A percentile compares a stretch with the other conserved stretches of the same genome.
These are phyloP conservation scores for Parapristionchus giblindavisi DNA, from an alignment of 2,888 invertebrate species.

Conservation along the genomic window DNA sequence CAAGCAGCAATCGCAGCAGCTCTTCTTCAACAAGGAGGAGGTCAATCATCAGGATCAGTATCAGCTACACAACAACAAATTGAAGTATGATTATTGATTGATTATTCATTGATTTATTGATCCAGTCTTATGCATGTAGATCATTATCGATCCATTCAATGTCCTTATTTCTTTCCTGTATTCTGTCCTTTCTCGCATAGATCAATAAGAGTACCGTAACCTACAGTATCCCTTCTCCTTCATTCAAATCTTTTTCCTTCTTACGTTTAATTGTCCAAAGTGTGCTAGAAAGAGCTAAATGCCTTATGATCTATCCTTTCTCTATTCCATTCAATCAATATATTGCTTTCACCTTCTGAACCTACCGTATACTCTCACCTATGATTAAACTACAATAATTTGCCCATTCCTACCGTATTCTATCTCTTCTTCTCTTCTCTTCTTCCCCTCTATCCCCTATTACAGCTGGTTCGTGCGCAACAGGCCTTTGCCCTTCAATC, in stretches of 20 bases:
- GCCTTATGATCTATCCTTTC: constrained; percentile 21
- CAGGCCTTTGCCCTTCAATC: constrained; percentile 14
- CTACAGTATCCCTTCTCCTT: constrained; percentile 13
- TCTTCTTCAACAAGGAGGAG: constrained; percentile 22
- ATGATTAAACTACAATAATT: background rate
- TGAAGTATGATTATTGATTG: constrained; percentile 13
- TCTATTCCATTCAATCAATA: constrained; percentile 6
- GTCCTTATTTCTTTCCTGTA: background rate
- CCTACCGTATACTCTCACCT: constrained; percentile 10
- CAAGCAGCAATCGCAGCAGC: constrained; percentile 22
- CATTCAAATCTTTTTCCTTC: background rate
- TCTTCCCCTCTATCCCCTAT: constrained; percentile 20
- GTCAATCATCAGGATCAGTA: background rate
- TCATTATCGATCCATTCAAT: too few relatives aligned
- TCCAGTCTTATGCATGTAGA: too few relatives aligned
- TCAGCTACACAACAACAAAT: constrained; percentile 23
- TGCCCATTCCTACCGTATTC: background rate
- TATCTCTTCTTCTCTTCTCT: background rate
- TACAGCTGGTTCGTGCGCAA: constrained; percentile 30
- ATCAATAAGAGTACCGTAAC: background rate
- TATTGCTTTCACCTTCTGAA: background rate
- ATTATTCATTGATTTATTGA: too few relatives aligned
- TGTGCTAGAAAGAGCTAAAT: too few relatives aligned
- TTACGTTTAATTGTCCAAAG: too few relatives aligned
- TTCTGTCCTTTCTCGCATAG: background rate